Evolutionary conservation across 2,888 invertebrate genomes (phyloP).

Genomic region (Diachrysia chrysitis): DNA sequence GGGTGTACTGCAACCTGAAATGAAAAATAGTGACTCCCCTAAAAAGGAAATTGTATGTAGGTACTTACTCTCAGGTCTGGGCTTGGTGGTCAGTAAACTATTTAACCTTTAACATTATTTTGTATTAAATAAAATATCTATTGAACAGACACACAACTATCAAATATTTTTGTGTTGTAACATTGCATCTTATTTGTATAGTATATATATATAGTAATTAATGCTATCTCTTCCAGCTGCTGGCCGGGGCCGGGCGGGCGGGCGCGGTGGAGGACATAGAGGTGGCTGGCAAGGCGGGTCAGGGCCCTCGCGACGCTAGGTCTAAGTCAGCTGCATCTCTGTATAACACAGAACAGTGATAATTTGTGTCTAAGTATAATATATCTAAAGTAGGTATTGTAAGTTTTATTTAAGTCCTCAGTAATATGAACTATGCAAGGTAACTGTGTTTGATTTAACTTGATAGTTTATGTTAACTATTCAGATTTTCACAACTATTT

Average conservation of each 20-base stretch:
- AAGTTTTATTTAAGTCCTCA: constrained; percentile 40
- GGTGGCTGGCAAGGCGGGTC: constrained; percentile 92
- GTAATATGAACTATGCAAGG: neutral
- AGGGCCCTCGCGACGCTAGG: constrained; percentile 84
- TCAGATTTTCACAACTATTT: neutral
- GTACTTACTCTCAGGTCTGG: too few relatives aligned
- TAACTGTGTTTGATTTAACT: neutral
- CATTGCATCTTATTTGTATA: too few relatives aligned
- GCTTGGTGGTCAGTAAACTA: too few relatives aligned
- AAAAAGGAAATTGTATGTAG: too few relatives aligned
- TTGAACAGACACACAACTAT: too few relatives aligned
- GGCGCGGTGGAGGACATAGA: constrained; percentile 87
- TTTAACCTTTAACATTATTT: too few relatives aligned
- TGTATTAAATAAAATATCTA: too few relatives aligned
- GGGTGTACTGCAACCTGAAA: too few relatives aligned
- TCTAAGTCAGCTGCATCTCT: constrained; percentile 12
- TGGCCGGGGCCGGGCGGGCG: constrained; percentile 90
- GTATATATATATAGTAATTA: too few relatives aligned
- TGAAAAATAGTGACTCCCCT: too few relatives aligned
- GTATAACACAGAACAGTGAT: constrained; percentile 30
- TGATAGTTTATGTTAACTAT: neutral
- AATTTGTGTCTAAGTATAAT: constrained; percentile 38
- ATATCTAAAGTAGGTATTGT: constrained; percentile 48
- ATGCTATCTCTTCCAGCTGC: constrained; percentile 82
- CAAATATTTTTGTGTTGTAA: too few relatives aligned